Evolutionary conservation across 1,140 invertebrate species (phyloP).

Genomic region (Drosophila watanabei): DNA sequence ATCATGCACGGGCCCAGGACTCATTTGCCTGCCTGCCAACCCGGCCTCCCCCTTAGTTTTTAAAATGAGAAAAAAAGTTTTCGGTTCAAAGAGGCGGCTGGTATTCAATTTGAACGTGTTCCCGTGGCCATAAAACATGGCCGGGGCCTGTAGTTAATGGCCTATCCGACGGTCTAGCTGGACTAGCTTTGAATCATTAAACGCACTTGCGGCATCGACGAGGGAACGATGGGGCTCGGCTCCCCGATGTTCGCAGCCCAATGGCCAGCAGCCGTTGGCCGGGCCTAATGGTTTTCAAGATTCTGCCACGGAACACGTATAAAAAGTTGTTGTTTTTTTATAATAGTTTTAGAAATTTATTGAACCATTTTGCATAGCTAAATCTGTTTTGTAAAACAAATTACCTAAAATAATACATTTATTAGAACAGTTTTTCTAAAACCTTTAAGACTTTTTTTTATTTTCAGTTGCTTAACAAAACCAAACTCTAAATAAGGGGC

Average conservation of each 20-base stretch:
- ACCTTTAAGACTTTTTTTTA: neutral
- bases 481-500: neutral
- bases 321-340: slow-evolving; percentile 24
- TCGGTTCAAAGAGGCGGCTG: slow-evolving; percentile 27
- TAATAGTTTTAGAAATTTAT: slow-evolving; percentile 42
- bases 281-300: slow-evolving; percentile 41
- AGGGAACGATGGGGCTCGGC: neutral
- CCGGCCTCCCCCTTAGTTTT: slow-evolving; percentile 16
- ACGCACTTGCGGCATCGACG: slow-evolving; percentile 66
- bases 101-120: slow-evolving; percentile 64
- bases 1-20: slow-evolving; percentile 38
- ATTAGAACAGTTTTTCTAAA: neutral
- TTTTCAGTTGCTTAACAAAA: neutral
- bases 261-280: slow-evolving; percentile 20
- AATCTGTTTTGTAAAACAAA: slow-evolving; percentile 5
- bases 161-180: slow-evolving; percentile 58
- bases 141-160: slow-evolving; percentile 75
- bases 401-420: neutral
- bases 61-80: slow-evolving; percentile 57
- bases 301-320: slow-evolving; percentile 9
- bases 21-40: slow-evolving; percentile 24
- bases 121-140: slow-evolving; percentile 73
- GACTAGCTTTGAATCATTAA: slow-evolving; percentile 72
- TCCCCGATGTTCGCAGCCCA: slow-evolving; percentile 16
- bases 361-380: slow-evolving; percentile 7